Conservation (phyloP, 2,113 vertebrate genomes). For the Acanthochromis polyacanthus region DNA sequence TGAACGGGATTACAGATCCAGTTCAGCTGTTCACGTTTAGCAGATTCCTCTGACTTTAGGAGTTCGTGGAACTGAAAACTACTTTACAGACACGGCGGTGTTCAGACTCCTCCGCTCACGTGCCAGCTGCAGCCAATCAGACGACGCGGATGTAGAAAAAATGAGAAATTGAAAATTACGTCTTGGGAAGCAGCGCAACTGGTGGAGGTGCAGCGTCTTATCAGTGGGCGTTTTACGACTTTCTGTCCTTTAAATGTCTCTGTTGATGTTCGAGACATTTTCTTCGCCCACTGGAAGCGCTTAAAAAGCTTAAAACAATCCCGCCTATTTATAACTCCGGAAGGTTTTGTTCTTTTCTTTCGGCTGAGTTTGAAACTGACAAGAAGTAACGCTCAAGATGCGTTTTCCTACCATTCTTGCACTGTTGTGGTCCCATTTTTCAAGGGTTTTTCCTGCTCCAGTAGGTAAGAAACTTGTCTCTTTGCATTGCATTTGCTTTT, state of each 20-base stretch:
- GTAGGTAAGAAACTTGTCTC: constrained; percentile 55
- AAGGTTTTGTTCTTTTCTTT: background rate
- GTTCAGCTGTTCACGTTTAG: background rate
- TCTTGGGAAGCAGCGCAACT: no score
- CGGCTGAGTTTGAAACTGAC: background rate
- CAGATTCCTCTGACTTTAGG: no score
- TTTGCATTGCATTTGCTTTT: background rate
- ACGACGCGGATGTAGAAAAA: background rate
- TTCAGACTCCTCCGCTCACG: background rate
- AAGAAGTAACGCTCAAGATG: constrained; percentile 19
- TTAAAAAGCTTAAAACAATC: constrained; percentile 44
- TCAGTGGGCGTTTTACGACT: no score
- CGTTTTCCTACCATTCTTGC: constrained; percentile 13
- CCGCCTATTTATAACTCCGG: background rate
- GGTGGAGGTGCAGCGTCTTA: no score
- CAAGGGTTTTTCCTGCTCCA: constrained; percentile 4
- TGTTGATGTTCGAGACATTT: background rate
- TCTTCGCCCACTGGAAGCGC: background rate
- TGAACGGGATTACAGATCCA: no score
- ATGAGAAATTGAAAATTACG: no score
- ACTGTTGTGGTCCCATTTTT: background rate
- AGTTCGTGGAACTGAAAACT: no score
- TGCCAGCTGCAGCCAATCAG: constrained; percentile 23
- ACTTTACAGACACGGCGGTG: no score
- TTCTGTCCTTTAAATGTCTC: no score